Percentiles rank a stretch among this genome's conserved stretches.
Evolutionary conservation across 2,113 vertebrate genomes (phyloP).

Genomic region (Spermophilus dauricus): DNA sequence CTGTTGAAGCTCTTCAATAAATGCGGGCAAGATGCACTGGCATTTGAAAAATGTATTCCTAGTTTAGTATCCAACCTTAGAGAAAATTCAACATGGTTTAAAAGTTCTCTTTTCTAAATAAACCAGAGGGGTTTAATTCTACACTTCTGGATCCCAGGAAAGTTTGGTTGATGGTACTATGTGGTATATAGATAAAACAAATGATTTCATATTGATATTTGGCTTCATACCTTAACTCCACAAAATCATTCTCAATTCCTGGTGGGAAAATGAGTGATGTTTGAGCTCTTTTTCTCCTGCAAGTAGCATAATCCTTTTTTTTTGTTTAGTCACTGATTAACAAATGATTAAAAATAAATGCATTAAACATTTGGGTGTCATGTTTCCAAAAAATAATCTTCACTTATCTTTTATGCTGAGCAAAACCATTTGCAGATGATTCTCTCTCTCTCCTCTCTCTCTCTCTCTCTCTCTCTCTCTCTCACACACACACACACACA

Average conservation of each 20-base stretch:
- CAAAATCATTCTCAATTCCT: background rate
- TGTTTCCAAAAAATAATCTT: background rate
- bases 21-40: background rate
- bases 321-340: background rate
- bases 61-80: background rate
- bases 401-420: background rate
- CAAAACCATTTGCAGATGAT: background rate
- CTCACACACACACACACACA: no score
- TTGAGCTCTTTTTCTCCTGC: background rate
- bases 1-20: background rate
- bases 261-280: background rate
- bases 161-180: background rate
- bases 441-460: no score
- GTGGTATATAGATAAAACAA: background rate
- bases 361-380: background rate
- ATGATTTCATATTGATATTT: background rate
- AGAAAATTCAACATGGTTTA: background rate
- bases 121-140: background rate
- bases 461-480: no score
- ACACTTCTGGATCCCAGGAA: background rate
- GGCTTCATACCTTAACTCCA: background rate
- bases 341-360: constrained; percentile 44
- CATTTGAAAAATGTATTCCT: background rate
- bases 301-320: background rate
- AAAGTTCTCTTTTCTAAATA: background rate